A percentile compares a stretch with the other conserved stretches of the same genome.
Conservation (phyloP, 2,113 vertebrate species). For the Gavialis gangeticus region DNA sequence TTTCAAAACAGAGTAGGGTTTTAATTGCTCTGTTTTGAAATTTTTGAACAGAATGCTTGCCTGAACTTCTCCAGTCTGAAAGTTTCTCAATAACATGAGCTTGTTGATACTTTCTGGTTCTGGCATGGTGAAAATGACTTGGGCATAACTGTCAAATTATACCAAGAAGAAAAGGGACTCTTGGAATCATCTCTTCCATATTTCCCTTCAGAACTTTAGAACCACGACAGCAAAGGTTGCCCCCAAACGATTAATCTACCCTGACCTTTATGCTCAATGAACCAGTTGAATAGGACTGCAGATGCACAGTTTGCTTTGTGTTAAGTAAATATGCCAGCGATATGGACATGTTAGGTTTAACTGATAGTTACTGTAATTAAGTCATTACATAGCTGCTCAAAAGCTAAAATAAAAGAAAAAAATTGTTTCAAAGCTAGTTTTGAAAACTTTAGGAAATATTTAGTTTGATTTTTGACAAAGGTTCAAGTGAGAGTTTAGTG, state of each 20-base stretch:
- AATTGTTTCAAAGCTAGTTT: neutral
- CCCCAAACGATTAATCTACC: neutral
- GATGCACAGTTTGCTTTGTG: neutral
- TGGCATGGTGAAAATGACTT: neutral
- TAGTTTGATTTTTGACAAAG: neutral
- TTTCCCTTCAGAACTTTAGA: neutral
- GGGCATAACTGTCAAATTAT: neutral
- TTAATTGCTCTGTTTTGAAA: neutral
- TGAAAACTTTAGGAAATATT: neutral
- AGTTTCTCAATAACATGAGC: neutral
- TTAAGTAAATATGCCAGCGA: neutral
- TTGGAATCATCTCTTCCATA: neutral
- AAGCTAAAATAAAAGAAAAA: neutral
- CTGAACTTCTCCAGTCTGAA: neutral
- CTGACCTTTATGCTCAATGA: neutral
- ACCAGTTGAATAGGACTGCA: neutral
- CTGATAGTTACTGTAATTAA: neutral
- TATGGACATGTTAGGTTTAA: neutral
- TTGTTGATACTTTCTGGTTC: neutral
- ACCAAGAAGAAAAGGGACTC: neutral
- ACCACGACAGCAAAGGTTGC: neutral
- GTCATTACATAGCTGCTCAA: neutral
- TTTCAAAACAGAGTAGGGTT: neutral
- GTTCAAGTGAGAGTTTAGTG: neutral
- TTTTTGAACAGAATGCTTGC: neutral